Percentiles rank a stretch among this genome's conserved stretches.
These are phyloP conservation scores for Rhombomys opimus DNA, from an alignment of 2,113 vertebrate genomes.

Conservation along the genomic window DNA sequence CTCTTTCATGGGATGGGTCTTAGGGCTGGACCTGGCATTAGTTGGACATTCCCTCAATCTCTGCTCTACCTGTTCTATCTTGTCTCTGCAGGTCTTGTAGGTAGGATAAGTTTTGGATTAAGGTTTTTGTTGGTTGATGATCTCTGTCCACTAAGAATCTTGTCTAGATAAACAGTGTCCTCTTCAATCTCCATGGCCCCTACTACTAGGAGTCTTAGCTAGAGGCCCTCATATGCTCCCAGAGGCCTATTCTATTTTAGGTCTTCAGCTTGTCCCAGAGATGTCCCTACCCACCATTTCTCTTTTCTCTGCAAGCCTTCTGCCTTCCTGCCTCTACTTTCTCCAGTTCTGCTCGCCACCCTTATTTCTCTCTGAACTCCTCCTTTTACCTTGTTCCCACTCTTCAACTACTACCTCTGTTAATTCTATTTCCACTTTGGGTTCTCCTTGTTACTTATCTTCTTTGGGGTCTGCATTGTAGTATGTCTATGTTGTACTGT, in stretches of 20 bases:
- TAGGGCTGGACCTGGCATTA: too few species aligned
- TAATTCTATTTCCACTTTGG: not conserved
- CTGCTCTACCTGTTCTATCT: too few species aligned
- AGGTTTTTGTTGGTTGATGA: too few species aligned
- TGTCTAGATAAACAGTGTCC: not conserved
- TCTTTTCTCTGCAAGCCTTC: too few species aligned
- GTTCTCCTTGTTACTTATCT: not conserved
- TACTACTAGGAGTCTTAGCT: not conserved
- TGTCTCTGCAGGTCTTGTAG: too few species aligned
- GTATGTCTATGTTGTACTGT: too few species aligned
- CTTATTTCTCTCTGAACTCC: not conserved
- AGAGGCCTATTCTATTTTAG: not conserved
- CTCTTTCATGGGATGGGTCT: too few species aligned
- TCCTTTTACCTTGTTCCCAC: not conserved
- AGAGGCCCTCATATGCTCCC: not conserved
- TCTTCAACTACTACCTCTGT: not conserved
- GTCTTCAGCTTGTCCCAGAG: not conserved
- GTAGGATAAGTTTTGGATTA: too few species aligned
- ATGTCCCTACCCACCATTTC: not conserved
- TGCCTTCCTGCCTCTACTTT: too few species aligned
- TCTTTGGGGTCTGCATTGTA: not conserved
- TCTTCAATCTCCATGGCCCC: not conserved
- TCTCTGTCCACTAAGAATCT: not conserved
- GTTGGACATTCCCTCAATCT: too few species aligned
- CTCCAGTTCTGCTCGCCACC: not conserved